Conservation (phyloP, 1,140 invertebrate genomes). For the Drosophila pachea region DNA sequence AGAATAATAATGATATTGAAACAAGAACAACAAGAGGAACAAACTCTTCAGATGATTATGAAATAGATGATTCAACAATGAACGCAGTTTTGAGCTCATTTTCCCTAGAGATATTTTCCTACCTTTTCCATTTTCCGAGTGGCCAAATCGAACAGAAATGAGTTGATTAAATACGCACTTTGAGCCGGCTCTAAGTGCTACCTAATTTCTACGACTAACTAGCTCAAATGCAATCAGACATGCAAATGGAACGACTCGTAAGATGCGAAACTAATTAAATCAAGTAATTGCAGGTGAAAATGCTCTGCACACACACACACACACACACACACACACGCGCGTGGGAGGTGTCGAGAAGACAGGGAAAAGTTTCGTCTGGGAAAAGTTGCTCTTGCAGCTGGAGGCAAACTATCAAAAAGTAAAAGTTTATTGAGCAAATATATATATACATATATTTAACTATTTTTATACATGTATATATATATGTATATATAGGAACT, state of each 20-base stretch:
- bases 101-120: too few relatives aligned
- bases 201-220: neutral
- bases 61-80: too few relatives aligned
- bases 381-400: neutral
- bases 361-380: conserved; percentile 2
- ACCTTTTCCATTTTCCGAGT: too few relatives aligned
- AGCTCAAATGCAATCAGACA: conserved; percentile 9
- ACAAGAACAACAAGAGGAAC: too few relatives aligned
- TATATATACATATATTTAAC: neutral
- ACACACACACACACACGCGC: too few relatives aligned
- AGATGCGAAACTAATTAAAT: conserved; percentile 30
- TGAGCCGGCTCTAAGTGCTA: neutral
- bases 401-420: conserved; percentile 1
- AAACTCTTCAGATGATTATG: too few relatives aligned
- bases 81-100: too few relatives aligned
- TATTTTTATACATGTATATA: neutral
- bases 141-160: neutral
- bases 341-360: neutral
- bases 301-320: neutral
- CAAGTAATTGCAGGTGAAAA: conserved; percentile 12
- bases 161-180: conserved; percentile 13
- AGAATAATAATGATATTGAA: too few relatives aligned
- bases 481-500: neutral
- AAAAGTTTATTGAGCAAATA: conserved; percentile 21
- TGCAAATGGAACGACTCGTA: conserved; percentile 15